Base-by-base conservation (phyloP, 92 coral and sea anemone species). In the Palythoa heliodiscus region DNA sequence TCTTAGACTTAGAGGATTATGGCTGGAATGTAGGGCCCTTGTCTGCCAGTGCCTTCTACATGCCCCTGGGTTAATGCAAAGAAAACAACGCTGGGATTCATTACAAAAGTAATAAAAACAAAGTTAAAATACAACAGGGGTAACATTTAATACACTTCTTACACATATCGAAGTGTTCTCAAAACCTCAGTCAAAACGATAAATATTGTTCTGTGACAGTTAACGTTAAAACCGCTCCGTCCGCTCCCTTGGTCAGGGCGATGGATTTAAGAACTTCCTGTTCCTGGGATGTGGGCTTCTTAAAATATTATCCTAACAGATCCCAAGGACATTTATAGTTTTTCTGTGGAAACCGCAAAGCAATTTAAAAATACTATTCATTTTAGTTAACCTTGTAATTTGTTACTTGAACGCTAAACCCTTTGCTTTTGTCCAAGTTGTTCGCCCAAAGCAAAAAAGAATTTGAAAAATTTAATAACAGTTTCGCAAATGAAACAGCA, bases 281-380 rank as follows among this genome's bases (percentile, higher is more conserved):
- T 54, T 69, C 20, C 7, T 75, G 11, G 38, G 38, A 48, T 75
- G 39, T 19, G 84, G 39, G 8, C 24, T 40, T 40, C 71, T 47
- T 22, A 40, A 61, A 40, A 38, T 15, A 11, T 20, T 50, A 37
- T 61, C 20, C 71, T 16, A 80, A 47, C 23, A 80, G 22, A 64
- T 52, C 63, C 74, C 19, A 52, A 64, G 61, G 23, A 38, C 66
- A 47, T 80, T 80, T 67, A 80, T 64, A 64, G 84, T 66, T 80
- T 80, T 22, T 66, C 74, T 80, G 84, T 64, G 64, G 73, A 80
- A 80, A 80, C 74, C 84, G 48, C 84, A 80, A 80, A 80, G 14
- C 61, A 80, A 80, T 53, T 80, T 66, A 6, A 29, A 80, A 68
- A 64, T 80, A 25, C 7, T 58, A 15, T 47, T 80, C 64, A 23